Conservation (phyloP, 2,888 invertebrate species). For the Epsilonema sp. region DNA sequence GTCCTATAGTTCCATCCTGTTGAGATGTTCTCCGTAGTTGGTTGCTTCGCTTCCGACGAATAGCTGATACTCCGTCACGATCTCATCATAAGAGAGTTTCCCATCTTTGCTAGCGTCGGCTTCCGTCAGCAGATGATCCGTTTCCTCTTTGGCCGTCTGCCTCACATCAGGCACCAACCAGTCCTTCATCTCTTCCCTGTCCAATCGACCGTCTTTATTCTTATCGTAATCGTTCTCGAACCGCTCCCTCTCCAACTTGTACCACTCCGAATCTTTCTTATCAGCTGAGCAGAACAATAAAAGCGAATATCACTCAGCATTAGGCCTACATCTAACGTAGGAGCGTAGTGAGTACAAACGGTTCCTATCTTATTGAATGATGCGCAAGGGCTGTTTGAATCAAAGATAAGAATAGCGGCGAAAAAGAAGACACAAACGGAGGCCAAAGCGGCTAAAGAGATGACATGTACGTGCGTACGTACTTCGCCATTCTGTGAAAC, state of each 20-base stretch:
- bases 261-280: constrained; percentile 15
- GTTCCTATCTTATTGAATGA: too few species aligned
- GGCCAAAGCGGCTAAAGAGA: too few species aligned
- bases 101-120: constrained; percentile 41
- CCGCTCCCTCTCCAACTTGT: constrained; percentile 33
- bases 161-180: constrained; percentile 73
- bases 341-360: too few species aligned
- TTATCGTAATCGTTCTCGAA: constrained; percentile 67
- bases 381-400: too few species aligned
- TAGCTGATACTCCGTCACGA: constrained; percentile 58
- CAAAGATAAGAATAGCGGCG: too few species aligned
- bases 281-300: too few species aligned
- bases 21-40: constrained; percentile 62
- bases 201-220: constrained; percentile 59
- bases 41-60: constrained; percentile 85
- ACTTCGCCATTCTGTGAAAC: too few species aligned
- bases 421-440: too few species aligned
- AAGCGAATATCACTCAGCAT: too few species aligned
- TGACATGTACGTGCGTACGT: too few species aligned
- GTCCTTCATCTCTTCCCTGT: constrained; percentile 52
- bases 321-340: too few species aligned
- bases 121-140: constrained; percentile 53
- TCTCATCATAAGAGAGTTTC: constrained; percentile 54
- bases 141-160: constrained; percentile 71
- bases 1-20: constrained; percentile 39